phyloP scores from a whole-genome alignment of 2,888 invertebrate genomes.

The Heliconius ismenius region DNA sequence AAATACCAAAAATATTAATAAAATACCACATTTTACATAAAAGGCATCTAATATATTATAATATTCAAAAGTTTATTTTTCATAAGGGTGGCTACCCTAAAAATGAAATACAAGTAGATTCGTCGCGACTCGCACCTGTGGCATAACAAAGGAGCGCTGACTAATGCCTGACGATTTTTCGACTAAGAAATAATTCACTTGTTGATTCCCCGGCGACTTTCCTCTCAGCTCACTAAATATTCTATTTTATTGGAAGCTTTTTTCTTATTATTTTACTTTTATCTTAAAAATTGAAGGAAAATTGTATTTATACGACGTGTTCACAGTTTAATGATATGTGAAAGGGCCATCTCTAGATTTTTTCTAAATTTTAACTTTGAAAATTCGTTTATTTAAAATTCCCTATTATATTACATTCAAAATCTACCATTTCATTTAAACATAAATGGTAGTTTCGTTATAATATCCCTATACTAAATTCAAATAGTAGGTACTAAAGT shows the following conservation, averaged over 20 bases:
- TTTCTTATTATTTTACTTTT: slow-evolving; percentile 15
- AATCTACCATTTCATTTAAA: neutral
- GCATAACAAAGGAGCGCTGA: slow-evolving; percentile 70
- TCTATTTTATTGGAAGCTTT: slow-evolving; percentile 28
- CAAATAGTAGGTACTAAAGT: slow-evolving; percentile 18
- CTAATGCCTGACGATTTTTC: slow-evolving; percentile 72
- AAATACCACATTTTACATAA: slow-evolving; percentile 9
- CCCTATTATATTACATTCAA: neutral
- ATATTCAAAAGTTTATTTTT: slow-evolving; percentile 19
- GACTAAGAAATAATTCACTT: slow-evolving; percentile 76
- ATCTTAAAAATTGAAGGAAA: neutral
- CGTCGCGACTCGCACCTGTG: slow-evolving; percentile 64
- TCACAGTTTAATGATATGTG: neutral
- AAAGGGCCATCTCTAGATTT: neutral
- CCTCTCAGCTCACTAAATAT: slow-evolving; percentile 33
- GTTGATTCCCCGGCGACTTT: slow-evolving; percentile 64
- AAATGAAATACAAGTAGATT: slow-evolving; percentile 55
- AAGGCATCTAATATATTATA: slow-evolving; percentile 12
- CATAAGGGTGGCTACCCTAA: slow-evolving; percentile 47
- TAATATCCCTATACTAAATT: slow-evolving; percentile 29
- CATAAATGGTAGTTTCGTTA: neutral
- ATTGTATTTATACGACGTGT: neutral
- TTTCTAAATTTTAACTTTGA: neutral
- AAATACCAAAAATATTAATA: neutral
- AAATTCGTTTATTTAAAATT: neutral